Percentiles rank a stretch among this genome's conserved stretches.
phyloP scores from a whole-genome alignment of 2,888 invertebrate species.

The Sepioteuthis lessoniana region DNA sequence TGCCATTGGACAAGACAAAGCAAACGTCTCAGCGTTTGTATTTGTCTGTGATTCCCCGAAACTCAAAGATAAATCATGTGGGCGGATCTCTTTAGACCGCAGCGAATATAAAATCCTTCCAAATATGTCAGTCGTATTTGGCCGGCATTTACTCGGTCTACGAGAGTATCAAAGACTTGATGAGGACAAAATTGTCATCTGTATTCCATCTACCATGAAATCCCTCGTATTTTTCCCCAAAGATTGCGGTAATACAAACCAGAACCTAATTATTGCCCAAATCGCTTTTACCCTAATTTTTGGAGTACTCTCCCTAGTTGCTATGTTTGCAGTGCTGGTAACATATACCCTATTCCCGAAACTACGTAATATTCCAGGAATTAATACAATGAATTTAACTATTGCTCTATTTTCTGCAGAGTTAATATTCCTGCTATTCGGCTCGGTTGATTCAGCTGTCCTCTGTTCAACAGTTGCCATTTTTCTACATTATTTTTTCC shows the following conservation, averaged over 20 bases:
- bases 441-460: conserved; percentile 63
- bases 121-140: conserved; percentile 60
- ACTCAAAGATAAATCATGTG: conserved; percentile 60
- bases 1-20: conserved; percentile 56
- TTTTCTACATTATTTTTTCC: conserved; percentile 81
- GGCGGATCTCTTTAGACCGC: conserved; percentile 55
- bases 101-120: conserved; percentile 57
- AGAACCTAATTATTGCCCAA: conserved; percentile 58
- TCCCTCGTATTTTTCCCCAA: neutral
- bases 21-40: conserved; percentile 56
- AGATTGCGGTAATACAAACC: conserved; percentile 58
- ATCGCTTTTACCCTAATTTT: conserved; percentile 63
- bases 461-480: conserved; percentile 78
- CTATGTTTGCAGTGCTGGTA: conserved; percentile 68
- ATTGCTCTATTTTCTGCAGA: conserved; percentile 71
- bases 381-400: conserved; percentile 74
- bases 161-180: conserved; percentile 60
- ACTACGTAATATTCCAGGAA: conserved; percentile 74
- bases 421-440: conserved; percentile 65
- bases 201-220: conserved; percentile 55
- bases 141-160: conserved; percentile 58
- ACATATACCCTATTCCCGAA: conserved; percentile 71
- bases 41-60: conserved; percentile 66
- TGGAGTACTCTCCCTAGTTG: conserved; percentile 68
- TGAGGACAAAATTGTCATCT: conserved; percentile 59